Conservation (phyloP, 2,113 vertebrate species). For the Gobiocypris rarus region DNA sequence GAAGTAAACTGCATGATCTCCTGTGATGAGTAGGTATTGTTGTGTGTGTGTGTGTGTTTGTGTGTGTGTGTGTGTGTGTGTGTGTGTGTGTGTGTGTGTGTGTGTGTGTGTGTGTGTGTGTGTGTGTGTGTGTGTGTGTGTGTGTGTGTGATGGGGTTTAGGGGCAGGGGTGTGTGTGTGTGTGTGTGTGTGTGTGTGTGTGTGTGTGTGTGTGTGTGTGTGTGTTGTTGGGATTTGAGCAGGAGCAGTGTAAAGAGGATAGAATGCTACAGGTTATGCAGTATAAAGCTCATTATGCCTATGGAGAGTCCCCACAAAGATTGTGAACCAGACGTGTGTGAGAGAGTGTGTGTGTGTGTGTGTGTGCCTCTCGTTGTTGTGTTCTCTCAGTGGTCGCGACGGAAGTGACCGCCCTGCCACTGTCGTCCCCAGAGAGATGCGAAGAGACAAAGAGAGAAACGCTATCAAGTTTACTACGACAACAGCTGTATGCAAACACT, state of each 20-base stretch:
- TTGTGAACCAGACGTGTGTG: no score
- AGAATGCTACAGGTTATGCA: no score
- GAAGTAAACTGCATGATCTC: no score
- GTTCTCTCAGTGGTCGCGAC: not conserved
- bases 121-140: not conserved
- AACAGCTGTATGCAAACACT: not conserved
- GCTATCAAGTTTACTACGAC: not conserved
- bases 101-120: no score
- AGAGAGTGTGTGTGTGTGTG: not conserved
- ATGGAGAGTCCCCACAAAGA: no score
- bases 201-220: not conserved
- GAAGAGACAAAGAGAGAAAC: not conserved
- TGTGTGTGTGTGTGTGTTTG: no score
- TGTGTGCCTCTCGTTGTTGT: not conserved
- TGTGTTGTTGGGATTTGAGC: no score
- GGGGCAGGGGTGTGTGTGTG: no score
- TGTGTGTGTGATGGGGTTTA: not conserved
- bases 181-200: no score
- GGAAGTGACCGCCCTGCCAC: conserved; percentile 38
- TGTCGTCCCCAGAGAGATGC: not conserved
- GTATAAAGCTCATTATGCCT: no score
- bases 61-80: not conserved
- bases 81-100: not conserved
- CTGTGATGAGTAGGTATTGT: no score
- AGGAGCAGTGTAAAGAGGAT: no score